phyloP scores from a whole-genome alignment of 2,888 invertebrate genomes.

The Drosophila sordidapex region DNA sequence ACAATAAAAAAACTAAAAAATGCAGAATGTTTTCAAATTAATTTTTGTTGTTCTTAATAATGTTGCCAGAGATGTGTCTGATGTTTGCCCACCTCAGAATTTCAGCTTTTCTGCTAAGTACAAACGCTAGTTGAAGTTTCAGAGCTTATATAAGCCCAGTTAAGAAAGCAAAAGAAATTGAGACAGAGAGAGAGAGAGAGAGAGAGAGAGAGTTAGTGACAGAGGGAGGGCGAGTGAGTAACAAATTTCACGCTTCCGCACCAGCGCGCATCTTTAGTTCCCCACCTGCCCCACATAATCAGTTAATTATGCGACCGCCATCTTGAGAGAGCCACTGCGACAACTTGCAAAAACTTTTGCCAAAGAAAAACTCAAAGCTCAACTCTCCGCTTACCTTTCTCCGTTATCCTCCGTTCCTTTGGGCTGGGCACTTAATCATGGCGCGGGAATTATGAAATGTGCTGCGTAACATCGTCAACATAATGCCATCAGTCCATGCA shows the following conservation, averaged over 20 bases:
- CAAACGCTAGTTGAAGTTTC: conserved; percentile 6
- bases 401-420: background rate
- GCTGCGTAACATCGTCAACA: conserved; percentile 66
- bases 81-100: background rate
- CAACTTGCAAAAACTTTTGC: conserved; percentile 63
- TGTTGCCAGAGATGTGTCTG: background rate
- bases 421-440: conserved; percentile 51
- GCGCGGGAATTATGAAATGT: conserved; percentile 78
- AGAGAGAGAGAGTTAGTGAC: background rate
- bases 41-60: background rate
- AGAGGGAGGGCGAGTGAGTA: background rate
- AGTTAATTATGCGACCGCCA: conserved; percentile 64
- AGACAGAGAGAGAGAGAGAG: too few relatives aligned
- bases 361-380: conserved; percentile 54
- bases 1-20: background rate
- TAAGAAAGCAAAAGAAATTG: conserved; percentile 10
- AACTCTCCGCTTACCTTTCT: conserved; percentile 2
- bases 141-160: conserved; percentile 32
- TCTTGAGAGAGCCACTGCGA: conserved; percentile 44
- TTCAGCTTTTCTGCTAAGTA: background rate
- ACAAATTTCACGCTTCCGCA: conserved; percentile 54
- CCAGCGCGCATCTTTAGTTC: conserved; percentile 22
- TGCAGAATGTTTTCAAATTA: background rate
- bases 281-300: conserved; percentile 20
- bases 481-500: conserved; percentile 33